Percentiles rank a stretch among this genome's conserved stretches.
Conservation (phyloP, 1,140 invertebrate genomes). For the Drosophila sp. region DNA sequence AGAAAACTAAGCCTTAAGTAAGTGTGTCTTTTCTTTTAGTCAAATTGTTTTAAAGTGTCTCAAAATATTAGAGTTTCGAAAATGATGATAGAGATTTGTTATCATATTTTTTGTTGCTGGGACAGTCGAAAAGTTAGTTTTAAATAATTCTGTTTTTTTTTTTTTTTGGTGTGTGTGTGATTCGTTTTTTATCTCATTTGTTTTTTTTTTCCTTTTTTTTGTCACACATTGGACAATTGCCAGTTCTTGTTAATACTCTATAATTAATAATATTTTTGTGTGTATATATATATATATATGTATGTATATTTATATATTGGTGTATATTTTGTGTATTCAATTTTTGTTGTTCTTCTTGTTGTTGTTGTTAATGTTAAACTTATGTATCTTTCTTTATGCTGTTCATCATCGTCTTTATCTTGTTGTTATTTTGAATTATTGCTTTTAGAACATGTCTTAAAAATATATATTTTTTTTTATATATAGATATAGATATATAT, state of each 20-base stretch:
- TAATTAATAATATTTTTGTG: slow-evolving; percentile 39
- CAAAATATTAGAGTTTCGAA: too few species aligned
- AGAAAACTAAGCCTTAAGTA: too few species aligned
- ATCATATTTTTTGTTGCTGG: slow-evolving; percentile 19
- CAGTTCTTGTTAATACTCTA: slow-evolving; percentile 41
- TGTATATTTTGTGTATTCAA: slow-evolving; percentile 78
- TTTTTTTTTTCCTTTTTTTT: slow-evolving; percentile 2
- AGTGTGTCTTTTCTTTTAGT: not conserved
- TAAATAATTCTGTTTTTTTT: slow-evolving; percentile 22
- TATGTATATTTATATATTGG: slow-evolving; percentile 78
- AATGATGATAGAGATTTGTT: not conserved
- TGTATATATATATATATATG: slow-evolving; percentile 49
- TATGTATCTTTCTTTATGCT: slow-evolving; percentile 29
- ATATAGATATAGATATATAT: slow-evolving; percentile 45
- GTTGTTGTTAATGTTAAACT: slow-evolving; percentile 41
- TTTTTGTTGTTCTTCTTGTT: slow-evolving; percentile 7
- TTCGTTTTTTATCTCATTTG: not conserved
- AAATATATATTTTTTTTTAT: slow-evolving; percentile 64
- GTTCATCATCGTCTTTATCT: slow-evolving; percentile 29
- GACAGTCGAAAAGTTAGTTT: slow-evolving; percentile 25
- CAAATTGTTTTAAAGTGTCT: not conserved
- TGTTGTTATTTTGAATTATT: slow-evolving; percentile 78
- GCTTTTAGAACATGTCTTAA: slow-evolving; percentile 81
- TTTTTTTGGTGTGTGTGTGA: slow-evolving; percentile 21
- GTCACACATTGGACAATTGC: not conserved